These are phyloP conservation scores for Gallinago jamesoni DNA, from an alignment of 2,113 vertebrate genomes.

Conservation along the genomic window DNA sequence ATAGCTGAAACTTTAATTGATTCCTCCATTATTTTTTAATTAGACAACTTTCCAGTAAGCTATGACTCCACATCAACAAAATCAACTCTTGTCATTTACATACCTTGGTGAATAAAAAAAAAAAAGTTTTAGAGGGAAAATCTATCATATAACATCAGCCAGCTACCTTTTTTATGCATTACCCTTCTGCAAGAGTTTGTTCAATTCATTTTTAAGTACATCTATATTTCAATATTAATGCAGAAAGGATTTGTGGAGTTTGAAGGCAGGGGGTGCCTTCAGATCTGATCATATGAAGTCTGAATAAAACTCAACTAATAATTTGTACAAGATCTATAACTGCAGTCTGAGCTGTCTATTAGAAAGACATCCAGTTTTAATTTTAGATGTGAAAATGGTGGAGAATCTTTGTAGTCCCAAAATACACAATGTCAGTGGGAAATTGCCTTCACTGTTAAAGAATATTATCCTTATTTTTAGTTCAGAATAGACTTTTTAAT, in stretches of 20 bases:
- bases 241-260: background rate
- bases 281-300: background rate
- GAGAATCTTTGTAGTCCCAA: background rate
- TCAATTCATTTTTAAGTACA: background rate
- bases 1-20: background rate
- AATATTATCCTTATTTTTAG: background rate
- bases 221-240: background rate
- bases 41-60: background rate
- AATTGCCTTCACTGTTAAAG: background rate
- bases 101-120: background rate
- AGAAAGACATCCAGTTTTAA: background rate
- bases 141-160: background rate
- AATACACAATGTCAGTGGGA: fast-evolving
- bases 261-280: background rate
- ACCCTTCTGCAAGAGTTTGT: background rate
- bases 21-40: background rate
- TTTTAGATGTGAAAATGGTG: background rate
- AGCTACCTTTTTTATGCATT: background rate
- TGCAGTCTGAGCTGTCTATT: background rate
- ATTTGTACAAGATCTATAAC: background rate
- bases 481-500: background rate
- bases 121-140: background rate
- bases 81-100: background rate
- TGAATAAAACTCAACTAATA: background rate
- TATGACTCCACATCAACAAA: background rate